Percentiles rank a stretch among this genome's conserved stretches.
These are phyloP conservation scores for Tretioscincus oriximinensis DNA, from an alignment of 2,113 vertebrate species.

Conservation along the genomic window DNA sequence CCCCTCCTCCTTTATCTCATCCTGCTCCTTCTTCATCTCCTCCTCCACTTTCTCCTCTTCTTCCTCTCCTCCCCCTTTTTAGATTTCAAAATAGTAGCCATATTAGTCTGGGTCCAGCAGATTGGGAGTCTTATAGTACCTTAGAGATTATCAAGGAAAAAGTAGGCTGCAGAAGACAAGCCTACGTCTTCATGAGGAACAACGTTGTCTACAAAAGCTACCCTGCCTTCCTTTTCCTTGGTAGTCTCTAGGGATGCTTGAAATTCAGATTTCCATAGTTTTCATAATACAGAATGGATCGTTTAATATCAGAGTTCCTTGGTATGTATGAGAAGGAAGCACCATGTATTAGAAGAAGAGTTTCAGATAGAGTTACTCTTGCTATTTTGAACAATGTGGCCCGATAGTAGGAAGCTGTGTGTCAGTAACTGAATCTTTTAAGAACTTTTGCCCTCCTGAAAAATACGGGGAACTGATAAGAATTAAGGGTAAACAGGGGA, in stretches of 20 bases:
- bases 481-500: slow-evolving; percentile 23
- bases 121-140: no score
- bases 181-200: no score
- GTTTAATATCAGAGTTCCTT: slow-evolving; percentile 47
- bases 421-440: slow-evolving; percentile 28
- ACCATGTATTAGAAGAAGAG: slow-evolving; percentile 36
- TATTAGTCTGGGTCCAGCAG: no score
- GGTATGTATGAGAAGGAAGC: slow-evolving; percentile 55
- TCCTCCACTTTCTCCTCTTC: no score
- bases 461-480: slow-evolving; percentile 54
- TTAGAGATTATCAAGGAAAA: no score
- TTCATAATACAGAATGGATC: slow-evolving; percentile 44
- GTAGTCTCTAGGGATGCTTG: no score
- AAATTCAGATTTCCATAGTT: background rate
- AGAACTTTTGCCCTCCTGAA: slow-evolving; percentile 41
- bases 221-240: no score
- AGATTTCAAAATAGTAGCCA: background rate
- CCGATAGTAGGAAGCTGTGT: slow-evolving; percentile 32
- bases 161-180: no score
- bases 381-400: slow-evolving; percentile 34
- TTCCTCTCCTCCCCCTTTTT: slow-evolving; percentile 46
- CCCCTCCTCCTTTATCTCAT: no score
- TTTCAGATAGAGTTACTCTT: slow-evolving; percentile 36
- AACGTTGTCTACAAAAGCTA: no score
- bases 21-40: no score